Conservation (phyloP, 2,888 invertebrate species). For the Tachystola acroxantha region DNA sequence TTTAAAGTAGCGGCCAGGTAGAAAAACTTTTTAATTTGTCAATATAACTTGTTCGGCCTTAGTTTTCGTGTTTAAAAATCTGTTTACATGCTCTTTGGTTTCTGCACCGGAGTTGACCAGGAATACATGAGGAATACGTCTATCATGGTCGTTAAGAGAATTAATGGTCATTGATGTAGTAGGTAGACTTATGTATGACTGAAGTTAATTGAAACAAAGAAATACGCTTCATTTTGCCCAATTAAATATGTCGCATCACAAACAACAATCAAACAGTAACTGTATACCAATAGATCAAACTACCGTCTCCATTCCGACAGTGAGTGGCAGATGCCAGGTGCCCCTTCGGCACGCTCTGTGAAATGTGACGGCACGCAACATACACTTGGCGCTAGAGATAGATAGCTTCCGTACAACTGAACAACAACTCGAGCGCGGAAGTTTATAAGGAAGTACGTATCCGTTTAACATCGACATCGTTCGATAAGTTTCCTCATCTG, state of each 20-base stretch:
- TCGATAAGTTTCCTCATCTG: not conserved
- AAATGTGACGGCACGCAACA: slow-evolving; percentile 17
- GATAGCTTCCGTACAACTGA: not conserved
- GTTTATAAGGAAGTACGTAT: not conserved
- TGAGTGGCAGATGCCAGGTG: slow-evolving; percentile 23
- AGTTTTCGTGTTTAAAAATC: too few species aligned
- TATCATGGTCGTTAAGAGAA: too few species aligned
- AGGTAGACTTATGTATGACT: not conserved
- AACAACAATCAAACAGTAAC: slow-evolving; percentile 4
- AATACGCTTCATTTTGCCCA: slow-evolving; percentile 8
- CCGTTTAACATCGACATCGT: not conserved
- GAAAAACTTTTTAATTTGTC: too few species aligned
- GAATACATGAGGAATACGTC: too few species aligned
- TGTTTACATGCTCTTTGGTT: too few species aligned
- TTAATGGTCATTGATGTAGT: not conserved
- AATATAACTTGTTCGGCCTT: too few species aligned
- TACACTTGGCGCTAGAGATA: slow-evolving; percentile 15
- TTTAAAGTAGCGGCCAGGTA: too few species aligned
- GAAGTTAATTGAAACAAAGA: not conserved
- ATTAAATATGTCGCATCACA: slow-evolving; percentile 6
- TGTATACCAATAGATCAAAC: slow-evolving; percentile 16
- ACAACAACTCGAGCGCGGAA: not conserved
- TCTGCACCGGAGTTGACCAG: too few species aligned
- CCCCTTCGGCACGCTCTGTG: slow-evolving; percentile 10
- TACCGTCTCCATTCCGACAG: slow-evolving; percentile 20